These are phyloP conservation scores for Chloroclystis v-ata DNA, from an alignment of 2,888 invertebrate species.

Conservation along the genomic window DNA sequence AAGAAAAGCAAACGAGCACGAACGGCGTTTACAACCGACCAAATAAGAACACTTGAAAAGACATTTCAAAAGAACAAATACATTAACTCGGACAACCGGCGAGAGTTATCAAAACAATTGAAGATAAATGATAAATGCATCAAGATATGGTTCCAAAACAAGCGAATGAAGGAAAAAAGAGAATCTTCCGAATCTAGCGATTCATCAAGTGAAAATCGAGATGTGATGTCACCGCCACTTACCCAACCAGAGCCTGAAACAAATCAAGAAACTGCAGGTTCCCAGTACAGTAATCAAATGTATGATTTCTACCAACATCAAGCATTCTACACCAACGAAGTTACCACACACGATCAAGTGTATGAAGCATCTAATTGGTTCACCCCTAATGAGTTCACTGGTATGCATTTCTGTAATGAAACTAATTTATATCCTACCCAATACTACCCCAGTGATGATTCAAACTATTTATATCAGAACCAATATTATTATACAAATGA, in stretches of 20 bases:
- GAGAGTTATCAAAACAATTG: constrained; percentile 80
- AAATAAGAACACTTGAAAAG: constrained; percentile 81
- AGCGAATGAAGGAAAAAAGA: constrained; percentile 85
- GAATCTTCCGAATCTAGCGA: constrained; percentile 59
- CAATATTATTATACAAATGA: constrained; percentile 40
- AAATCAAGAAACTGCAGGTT: not conserved
- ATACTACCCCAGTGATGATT: constrained; percentile 4
- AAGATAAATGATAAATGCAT: constrained; percentile 84
- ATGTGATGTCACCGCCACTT: constrained; percentile 16
- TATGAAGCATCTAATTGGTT: not conserved
- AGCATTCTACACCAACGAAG: not conserved
- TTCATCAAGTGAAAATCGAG: constrained; percentile 37
- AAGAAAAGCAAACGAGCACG: constrained; percentile 80
- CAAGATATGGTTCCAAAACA: constrained; percentile 91
- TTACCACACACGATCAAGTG: constrained; percentile 1
- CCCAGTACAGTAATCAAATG: not conserved
- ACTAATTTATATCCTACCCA: constrained; percentile 3
- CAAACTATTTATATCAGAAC: constrained; percentile 35
- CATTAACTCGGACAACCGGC: constrained; percentile 80
- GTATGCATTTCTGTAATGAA: constrained; percentile 8
- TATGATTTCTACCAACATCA: constrained; percentile 2
- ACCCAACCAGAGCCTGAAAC: constrained; percentile 4
- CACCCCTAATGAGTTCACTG: not conserved
- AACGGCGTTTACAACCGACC: constrained; percentile 85
- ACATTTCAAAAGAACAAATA: constrained; percentile 74